Conservation (phyloP, 2,888 invertebrate species). For the Resseliella maxima region DNA sequence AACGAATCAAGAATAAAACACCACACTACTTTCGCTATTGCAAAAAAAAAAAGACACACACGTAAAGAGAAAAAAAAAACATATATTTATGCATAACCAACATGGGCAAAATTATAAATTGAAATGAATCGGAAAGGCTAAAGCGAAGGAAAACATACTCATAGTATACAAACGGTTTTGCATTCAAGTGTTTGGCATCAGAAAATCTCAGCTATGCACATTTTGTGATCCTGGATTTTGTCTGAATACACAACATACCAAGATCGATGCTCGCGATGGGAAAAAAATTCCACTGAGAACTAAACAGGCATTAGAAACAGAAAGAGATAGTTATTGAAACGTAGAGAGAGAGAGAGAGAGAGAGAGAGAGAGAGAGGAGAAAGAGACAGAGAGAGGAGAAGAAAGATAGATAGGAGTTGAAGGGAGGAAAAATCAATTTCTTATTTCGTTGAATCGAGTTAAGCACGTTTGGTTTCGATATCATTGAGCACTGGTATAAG, state of each 20-base stretch:
- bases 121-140: constrained; percentile 11
- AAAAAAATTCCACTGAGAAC: background rate
- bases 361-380: background rate
- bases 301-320: background rate
- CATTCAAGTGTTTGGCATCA: background rate
- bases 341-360: background rate
- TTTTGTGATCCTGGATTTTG: background rate
- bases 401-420: background rate
- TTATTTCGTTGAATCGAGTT: background rate
- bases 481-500: background rate
- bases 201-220: constrained; percentile 16
- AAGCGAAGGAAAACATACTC: background rate
- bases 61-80: background rate
- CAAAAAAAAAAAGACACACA: too few species aligned
- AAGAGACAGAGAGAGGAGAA: background rate
- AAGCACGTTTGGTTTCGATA: constrained; percentile 32
- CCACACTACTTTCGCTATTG: background rate
- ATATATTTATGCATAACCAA: constrained; percentile 24
- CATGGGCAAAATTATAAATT: constrained; percentile 43
- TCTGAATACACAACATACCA: too few species aligned
- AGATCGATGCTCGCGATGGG: background rate
- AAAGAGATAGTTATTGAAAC: too few species aligned
- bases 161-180: background rate
- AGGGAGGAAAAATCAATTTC: constrained; percentile 19
- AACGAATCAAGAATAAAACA: constrained; percentile 18